Conservation (phyloP, 2,888 invertebrate genomes). For the Drosophila greeni region DNA sequence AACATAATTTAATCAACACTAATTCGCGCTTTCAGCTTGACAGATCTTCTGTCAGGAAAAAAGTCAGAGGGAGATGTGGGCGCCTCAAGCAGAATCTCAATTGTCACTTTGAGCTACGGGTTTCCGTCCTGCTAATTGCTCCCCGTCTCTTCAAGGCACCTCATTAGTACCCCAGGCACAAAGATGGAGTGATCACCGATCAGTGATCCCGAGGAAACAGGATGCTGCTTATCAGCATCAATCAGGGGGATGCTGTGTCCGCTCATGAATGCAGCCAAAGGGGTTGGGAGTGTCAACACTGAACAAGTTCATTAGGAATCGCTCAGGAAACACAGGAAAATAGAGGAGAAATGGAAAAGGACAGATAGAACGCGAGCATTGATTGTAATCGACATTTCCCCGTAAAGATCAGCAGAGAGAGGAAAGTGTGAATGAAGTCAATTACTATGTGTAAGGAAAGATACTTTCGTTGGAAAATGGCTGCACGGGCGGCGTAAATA, state of each 20-base stretch:
- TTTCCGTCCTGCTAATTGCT: constrained; percentile 62
- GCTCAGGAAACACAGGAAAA: constrained; percentile 6
- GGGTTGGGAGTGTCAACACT: constrained; percentile 36
- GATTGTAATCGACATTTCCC: constrained; percentile 66
- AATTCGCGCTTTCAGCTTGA: constrained; percentile 66
- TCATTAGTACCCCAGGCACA: constrained; percentile 56
- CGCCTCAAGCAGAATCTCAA: constrained; percentile 44
- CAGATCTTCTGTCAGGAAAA: constrained; percentile 33
- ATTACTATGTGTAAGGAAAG: constrained; percentile 49
- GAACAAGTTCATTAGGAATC: constrained; percentile 68
- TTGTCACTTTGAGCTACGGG: constrained; percentile 26
- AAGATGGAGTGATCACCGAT: constrained; percentile 20
- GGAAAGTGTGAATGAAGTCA: constrained; percentile 65
- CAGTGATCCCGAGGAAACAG: constrained; percentile 64
- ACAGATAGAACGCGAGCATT: constrained; percentile 30
- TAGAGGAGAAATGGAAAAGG: neutral
- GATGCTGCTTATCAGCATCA: constrained; percentile 67
- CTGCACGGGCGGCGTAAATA: constrained; percentile 6
- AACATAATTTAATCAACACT: constrained; percentile 73
- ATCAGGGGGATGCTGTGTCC: constrained; percentile 41
- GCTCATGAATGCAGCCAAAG: constrained; percentile 51
- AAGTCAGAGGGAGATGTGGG: constrained; percentile 52
- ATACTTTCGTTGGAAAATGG: constrained; percentile 51
- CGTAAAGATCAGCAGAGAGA: constrained; percentile 39
- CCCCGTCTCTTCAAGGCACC: constrained; percentile 13